Evolutionary conservation across 2,797 vertebrate species (phyloP).

Genomic region (Crocodylus rhombifer): DNA sequence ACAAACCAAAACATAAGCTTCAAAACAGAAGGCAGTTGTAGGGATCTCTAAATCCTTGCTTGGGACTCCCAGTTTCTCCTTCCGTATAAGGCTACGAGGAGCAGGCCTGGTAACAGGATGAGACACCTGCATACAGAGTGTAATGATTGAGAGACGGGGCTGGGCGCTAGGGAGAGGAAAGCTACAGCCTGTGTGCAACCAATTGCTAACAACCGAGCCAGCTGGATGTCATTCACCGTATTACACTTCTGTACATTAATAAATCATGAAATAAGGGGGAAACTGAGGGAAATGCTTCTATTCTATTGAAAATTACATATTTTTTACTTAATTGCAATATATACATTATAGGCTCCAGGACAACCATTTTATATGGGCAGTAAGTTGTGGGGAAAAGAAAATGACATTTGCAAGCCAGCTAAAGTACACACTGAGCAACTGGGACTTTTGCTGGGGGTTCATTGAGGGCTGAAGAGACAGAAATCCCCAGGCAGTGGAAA

Average conservation of each 20-base stretch:
- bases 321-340: not conserved
- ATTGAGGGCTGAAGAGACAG: not conserved
- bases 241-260: not conserved
- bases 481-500: not conserved
- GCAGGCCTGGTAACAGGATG: rapidly evolving
- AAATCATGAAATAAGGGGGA: not conserved
- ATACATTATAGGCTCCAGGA: not conserved
- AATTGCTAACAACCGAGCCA: not conserved
- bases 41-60: not conserved
- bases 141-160: not conserved
- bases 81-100: not conserved
- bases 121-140: not conserved
- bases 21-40: constrained; percentile 23
- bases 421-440: not conserved
- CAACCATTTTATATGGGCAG: not conserved
- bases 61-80: not conserved
- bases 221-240: not conserved
- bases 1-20: constrained; percentile 21
- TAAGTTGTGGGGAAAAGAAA: not conserved
- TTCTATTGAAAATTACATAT: not conserved
- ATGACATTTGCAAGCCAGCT: not conserved
- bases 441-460: not conserved
- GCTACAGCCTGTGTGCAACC: not conserved
- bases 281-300: not conserved
- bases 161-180: not conserved